Conservation (phyloP, 1,140 invertebrate species). For the Oncopodura yosiiana region DNA sequence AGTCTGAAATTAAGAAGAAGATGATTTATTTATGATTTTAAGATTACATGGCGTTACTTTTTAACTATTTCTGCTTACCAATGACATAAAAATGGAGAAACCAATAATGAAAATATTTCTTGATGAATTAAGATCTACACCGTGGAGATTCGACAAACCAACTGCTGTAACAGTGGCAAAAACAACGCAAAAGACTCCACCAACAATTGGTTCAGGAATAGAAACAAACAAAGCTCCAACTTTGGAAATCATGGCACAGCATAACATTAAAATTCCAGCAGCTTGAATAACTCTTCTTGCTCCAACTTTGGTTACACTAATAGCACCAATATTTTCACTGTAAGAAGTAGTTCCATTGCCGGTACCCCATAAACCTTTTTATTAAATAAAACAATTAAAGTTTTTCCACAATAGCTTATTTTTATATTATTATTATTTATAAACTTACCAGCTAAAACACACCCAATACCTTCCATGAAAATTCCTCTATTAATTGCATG, state of each 20-base stretch:
- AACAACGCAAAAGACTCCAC: conserved; percentile 76
- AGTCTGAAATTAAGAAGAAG: conserved; percentile 40
- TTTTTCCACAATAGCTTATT: conserved; percentile 53
- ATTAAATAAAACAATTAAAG: conserved; percentile 38
- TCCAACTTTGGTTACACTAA: conserved; percentile 63
- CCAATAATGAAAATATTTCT: conserved; percentile 81
- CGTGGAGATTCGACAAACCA: conserved; percentile 70
- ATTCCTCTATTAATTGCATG: conserved; percentile 81
- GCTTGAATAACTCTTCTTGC: conserved; percentile 75
- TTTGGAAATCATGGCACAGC: conserved; percentile 69
- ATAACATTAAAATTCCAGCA: conserved; percentile 63
- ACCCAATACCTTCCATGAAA: conserved; percentile 70
- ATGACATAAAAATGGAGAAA: conserved; percentile 71
- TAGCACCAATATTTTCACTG: conserved; percentile 79
- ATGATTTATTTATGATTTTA: background rate
- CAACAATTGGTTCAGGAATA: conserved; percentile 79
- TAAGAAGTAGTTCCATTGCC: conserved; percentile 76
- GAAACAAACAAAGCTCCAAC: conserved; percentile 77
- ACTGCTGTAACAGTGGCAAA: conserved; percentile 50
- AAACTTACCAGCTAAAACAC: conserved; percentile 56
- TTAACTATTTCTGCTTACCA: conserved; percentile 43
- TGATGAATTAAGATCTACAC: conserved; percentile 67
- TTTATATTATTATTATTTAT: background rate
- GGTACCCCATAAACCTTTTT: conserved; percentile 46
- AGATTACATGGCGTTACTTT: background rate